A percentile compares a stretch with the other conserved stretches of the same genome.
Evolutionary conservation across 2,113 vertebrate genomes (phyloP).

Genomic region (Struthio camelus): DNA sequence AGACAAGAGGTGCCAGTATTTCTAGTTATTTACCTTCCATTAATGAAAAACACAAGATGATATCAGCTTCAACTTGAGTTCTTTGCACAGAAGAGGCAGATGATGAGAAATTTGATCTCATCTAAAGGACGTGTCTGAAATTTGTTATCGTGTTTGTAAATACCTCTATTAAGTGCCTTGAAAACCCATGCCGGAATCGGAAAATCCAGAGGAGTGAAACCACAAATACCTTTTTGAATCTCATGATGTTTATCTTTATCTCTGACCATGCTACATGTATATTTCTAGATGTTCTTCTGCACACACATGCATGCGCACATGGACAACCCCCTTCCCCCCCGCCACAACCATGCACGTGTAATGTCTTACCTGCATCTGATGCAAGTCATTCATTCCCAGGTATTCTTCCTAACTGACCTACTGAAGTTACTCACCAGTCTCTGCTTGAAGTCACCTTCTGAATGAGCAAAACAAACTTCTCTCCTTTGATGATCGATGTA

Average conservation of each 20-base stretch:
- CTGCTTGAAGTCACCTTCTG: not conserved
- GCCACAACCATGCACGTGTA: not conserved
- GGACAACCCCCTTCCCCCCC: no score
- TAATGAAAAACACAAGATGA: not conserved
- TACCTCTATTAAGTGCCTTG: not conserved
- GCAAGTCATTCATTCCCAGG: not conserved
- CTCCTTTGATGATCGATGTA: not conserved
- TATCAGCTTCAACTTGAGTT: not conserved
- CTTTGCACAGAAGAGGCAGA: not conserved
- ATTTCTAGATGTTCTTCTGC: not conserved
- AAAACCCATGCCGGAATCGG: not conserved
- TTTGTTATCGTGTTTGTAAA: not conserved
- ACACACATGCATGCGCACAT: not conserved
- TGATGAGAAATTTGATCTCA: no score
- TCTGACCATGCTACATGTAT: not conserved
- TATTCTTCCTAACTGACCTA: not conserved
- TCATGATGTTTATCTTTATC: not conserved
- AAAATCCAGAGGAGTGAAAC: not conserved
- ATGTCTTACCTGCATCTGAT: accelerated
- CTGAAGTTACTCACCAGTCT: not conserved
- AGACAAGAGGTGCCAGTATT: not conserved
- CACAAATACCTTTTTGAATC: not conserved
- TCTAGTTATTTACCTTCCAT: not conserved
- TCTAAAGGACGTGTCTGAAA: not conserved
- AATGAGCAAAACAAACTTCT: not conserved